Conservation (phyloP, 2,113 vertebrate species). For the Gobiocypris rarus region DNA sequence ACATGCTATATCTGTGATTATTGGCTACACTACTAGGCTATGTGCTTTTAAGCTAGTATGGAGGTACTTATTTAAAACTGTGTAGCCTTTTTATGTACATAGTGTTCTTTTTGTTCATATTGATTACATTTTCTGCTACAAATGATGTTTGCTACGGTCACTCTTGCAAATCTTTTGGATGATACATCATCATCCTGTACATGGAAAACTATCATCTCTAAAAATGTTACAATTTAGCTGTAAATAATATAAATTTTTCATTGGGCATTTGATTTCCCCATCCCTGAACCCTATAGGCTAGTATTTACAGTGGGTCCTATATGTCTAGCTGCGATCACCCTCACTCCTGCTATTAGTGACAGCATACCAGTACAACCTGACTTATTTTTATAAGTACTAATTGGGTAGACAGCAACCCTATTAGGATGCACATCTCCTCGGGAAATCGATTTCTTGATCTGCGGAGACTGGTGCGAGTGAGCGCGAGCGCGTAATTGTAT, state of each 20-base stretch:
- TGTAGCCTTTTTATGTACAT: too few species aligned
- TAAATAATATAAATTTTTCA: not conserved
- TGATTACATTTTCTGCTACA: not conserved
- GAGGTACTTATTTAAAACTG: too few species aligned
- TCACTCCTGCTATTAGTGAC: slow-evolving; percentile 12
- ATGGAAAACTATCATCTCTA: not conserved
- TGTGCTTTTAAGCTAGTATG: too few species aligned
- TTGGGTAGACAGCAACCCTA: slow-evolving; percentile 38
- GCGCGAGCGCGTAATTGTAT: slow-evolving; percentile 47
- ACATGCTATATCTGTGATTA: too few species aligned
- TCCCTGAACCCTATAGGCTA: not conserved
- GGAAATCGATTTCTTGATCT: slow-evolving; percentile 48
- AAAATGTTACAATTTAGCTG: slow-evolving; percentile 5
- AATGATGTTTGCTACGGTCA: not conserved
- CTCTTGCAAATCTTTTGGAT: too few species aligned
- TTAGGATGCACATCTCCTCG: slow-evolving; percentile 45
- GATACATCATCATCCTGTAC: not conserved
- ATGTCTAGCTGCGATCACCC: not conserved
- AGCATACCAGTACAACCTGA: slow-evolving; percentile 14
- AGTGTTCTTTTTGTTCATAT: too few species aligned
- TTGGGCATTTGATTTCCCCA: not conserved
- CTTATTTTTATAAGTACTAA: slow-evolving; percentile 45
- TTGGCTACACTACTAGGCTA: too few species aligned
- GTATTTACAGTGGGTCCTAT: slow-evolving; percentile 1
- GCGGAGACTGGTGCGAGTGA: slow-evolving; percentile 42